A percentile compares a stretch with the other conserved stretches of the same genome.
These are phyloP conservation scores for Drosophila tropicalis DNA, from an alignment of 1,140 invertebrate species.

Conservation along the genomic window DNA sequence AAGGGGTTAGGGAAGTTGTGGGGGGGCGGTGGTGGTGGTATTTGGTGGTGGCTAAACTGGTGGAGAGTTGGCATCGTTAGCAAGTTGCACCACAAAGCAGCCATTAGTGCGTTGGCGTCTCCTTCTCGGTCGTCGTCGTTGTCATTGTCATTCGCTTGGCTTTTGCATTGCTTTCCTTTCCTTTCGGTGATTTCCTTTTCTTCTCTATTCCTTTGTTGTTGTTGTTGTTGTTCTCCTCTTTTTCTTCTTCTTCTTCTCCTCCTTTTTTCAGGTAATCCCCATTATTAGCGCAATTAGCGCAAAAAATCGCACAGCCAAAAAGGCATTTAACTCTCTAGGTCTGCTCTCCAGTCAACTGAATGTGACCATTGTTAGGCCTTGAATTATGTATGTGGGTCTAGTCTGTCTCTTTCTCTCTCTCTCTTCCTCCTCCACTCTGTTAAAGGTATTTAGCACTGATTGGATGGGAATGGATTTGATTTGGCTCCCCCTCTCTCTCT, in stretches of 20 bases:
- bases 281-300: conserved; percentile 79
- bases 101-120: conserved; percentile 77
- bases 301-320: conserved; percentile 12
- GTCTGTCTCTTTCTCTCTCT: too few relatives aligned
- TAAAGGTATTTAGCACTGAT: conserved; percentile 72
- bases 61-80: conserved; percentile 56
- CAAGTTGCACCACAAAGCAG: conserved; percentile 55
- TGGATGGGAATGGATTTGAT: conserved; percentile 25
- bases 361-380: conserved; percentile 59
- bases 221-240: not conserved
- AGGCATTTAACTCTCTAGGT: conserved; percentile 16
- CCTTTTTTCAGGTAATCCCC: conserved; percentile 60
- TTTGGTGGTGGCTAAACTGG: not conserved
- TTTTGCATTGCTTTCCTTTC: conserved; percentile 32
- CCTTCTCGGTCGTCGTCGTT: conserved; percentile 6
- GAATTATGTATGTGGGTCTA: conserved; percentile 35
- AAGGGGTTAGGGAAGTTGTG: not conserved
- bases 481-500: not conserved
- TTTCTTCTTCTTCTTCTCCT: not conserved
- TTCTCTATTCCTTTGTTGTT: conserved; percentile 34
- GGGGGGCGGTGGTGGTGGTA: not conserved
- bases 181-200: conserved; percentile 22
- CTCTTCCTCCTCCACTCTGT: not conserved
- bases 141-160: conserved; percentile 5
- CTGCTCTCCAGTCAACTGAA: conserved; percentile 8